phyloP scores from a whole-genome alignment of 2,113 vertebrate genomes.

The Ictalurus furcatus region DNA sequence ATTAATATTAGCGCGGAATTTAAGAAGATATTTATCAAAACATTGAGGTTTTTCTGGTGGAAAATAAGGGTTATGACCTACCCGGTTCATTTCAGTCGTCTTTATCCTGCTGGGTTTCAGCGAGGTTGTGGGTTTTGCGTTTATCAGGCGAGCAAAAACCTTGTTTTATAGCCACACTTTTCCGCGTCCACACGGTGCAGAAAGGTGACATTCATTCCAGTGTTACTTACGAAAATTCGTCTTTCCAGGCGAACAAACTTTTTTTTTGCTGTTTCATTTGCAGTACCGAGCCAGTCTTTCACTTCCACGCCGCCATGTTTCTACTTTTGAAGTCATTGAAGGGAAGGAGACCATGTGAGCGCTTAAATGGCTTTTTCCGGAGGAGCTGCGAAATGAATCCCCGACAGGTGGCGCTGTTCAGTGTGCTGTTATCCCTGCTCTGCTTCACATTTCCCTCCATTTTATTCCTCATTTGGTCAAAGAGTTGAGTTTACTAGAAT shows the following conservation, averaged over 20 bases:
- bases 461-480: background rate
- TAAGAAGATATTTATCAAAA: background rate
- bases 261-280: slow-evolving; percentile 41
- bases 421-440: background rate
- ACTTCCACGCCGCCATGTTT: slow-evolving; percentile 82
- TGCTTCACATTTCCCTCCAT: background rate
- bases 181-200: slow-evolving; percentile 20
- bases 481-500: background rate
- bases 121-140: slow-evolving; percentile 59
- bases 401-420: slow-evolving; percentile 38
- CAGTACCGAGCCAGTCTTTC: slow-evolving; percentile 56
- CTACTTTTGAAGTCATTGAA: slow-evolving; percentile 57
- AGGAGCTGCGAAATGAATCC: background rate
- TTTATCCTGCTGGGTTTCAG: slow-evolving; percentile 58
- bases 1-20: background rate
- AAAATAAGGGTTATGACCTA: slow-evolving; percentile 59
- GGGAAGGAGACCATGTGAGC: slow-evolving; percentile 51
- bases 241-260: slow-evolving; percentile 24
- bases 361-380: slow-evolving; percentile 52
- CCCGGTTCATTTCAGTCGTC: slow-evolving; percentile 83
- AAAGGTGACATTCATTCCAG: slow-evolving; percentile 37
- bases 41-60: background rate
- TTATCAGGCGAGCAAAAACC: slow-evolving; percentile 38
- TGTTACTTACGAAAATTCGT: background rate
- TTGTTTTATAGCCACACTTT: slow-evolving; percentile 27